These are phyloP conservation scores for Ophioninae sp. DNA, from an alignment of 2,888 invertebrate species.

Conservation along the genomic window DNA sequence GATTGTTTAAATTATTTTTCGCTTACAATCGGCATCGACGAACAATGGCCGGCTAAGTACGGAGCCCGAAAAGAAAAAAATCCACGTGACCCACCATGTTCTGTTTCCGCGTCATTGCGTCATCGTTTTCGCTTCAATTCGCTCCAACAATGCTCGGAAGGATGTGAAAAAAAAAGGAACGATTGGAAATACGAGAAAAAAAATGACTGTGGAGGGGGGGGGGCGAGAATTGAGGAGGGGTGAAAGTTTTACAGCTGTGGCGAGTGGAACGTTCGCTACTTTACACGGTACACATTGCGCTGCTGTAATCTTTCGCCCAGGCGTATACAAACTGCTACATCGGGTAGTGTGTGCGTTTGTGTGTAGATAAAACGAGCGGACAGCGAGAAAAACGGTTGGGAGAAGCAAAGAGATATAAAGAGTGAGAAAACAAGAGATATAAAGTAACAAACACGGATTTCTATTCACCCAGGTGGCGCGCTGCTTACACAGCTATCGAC, in stretches of 20 bases:
- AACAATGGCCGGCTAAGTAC: background rate
- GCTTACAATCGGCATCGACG: background rate
- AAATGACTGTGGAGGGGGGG: background rate
- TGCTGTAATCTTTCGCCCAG: constrained; percentile 48
- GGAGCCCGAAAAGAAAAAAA: constrained; percentile 2
- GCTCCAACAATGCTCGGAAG: constrained; percentile 55
- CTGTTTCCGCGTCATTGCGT: constrained; percentile 49
- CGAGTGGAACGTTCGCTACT: constrained; percentile 46
- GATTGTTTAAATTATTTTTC: background rate
- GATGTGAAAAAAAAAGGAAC: constrained; percentile 3
- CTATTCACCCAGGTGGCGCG: constrained; percentile 55
- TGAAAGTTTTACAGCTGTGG: constrained; percentile 14
- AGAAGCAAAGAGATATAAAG: constrained; percentile 46
- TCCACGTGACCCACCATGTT: constrained; percentile 16
- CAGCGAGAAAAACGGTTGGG: background rate
- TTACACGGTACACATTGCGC: constrained; percentile 7
- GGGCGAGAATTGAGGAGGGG: background rate
- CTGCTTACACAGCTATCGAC: constrained; percentile 53
- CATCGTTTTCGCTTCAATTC: constrained; percentile 56
- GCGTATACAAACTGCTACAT: constrained; percentile 25
- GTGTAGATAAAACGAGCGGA: background rate
- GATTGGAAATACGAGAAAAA: constrained; percentile 3
- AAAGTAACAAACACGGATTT: constrained; percentile 43
- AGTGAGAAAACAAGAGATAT: constrained; percentile 54
- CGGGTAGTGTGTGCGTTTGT: background rate